Evolutionary conservation across 2,888 invertebrate species (phyloP).

Genomic region (Choristoneura rosaceana): DNA sequence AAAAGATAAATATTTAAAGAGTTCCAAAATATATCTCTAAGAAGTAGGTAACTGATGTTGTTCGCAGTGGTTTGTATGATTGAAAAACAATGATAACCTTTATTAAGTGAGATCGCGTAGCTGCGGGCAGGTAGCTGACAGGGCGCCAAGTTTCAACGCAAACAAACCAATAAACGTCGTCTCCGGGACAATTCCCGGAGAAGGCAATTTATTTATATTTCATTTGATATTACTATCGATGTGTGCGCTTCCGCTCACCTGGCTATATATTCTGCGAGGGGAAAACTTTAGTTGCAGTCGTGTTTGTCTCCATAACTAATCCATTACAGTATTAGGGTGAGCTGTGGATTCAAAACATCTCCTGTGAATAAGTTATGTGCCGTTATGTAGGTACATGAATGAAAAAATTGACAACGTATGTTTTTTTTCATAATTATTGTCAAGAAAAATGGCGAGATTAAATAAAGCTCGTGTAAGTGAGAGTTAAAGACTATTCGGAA

Average conservation of each 20-base stretch:
- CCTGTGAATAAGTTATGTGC: not conserved
- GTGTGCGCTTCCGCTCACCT: slow-evolving; percentile 30
- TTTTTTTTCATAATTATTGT: too few species aligned
- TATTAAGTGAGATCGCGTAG: slow-evolving; percentile 30
- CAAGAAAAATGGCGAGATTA: too few species aligned
- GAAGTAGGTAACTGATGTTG: not conserved
- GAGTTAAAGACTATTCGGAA: too few species aligned
- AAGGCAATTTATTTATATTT: slow-evolving; percentile 71
- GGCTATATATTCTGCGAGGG: slow-evolving; percentile 15
- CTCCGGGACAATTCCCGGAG: slow-evolving; percentile 66
- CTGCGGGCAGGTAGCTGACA: slow-evolving; percentile 61
- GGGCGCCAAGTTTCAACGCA: slow-evolving; percentile 67
- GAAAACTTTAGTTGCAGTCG: slow-evolving; percentile 39
- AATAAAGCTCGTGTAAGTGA: too few species aligned
- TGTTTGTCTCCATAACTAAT: slow-evolving; percentile 41
- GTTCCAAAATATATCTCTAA: not conserved
- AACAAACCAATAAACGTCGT: slow-evolving; percentile 78
- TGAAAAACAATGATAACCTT: slow-evolving; percentile 10
- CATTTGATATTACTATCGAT: slow-evolving; percentile 49
- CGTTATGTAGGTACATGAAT: not conserved
- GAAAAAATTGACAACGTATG: too few species aligned
- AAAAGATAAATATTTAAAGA: not conserved
- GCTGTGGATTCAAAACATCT: slow-evolving; percentile 27
- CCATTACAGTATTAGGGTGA: slow-evolving; percentile 35
- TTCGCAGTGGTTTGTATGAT: not conserved